A percentile compares a stretch with the other conserved stretches of the same genome.
Evolutionary conservation across 2,797 vertebrate genomes (phyloP).

Genomic region (Falco cherrug): DNA sequence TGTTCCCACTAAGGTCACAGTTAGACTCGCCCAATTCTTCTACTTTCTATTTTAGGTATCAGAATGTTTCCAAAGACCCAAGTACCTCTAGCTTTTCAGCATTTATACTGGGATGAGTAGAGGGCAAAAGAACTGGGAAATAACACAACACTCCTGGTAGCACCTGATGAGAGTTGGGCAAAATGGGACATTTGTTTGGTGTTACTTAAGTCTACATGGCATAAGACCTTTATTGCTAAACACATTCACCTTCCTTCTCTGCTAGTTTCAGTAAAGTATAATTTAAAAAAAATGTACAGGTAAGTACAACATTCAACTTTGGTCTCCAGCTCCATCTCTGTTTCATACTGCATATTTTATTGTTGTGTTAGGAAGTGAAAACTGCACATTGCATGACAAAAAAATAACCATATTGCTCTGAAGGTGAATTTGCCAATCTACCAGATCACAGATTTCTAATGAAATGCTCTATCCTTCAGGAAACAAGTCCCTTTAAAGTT

Average conservation of each 20-base stretch:
- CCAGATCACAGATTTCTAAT: background rate
- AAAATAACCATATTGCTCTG: background rate
- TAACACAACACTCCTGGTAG: background rate
- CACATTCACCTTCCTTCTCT: background rate
- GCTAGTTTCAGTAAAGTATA: background rate
- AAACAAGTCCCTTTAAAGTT: background rate
- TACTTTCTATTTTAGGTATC: background rate
- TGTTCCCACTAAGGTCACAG: background rate
- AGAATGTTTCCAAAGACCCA: background rate
- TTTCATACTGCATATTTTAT: background rate
- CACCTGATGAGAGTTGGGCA: background rate
- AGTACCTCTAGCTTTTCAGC: background rate
- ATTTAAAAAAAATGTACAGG: background rate
- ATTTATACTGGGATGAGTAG: background rate
- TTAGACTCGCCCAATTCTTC: background rate
- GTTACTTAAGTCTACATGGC: background rate
- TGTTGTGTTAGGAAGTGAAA: background rate
- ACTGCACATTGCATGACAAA: background rate
- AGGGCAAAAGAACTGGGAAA: background rate
- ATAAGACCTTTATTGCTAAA: background rate
- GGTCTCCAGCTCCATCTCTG: background rate
- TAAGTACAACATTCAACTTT: background rate
- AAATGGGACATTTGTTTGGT: background rate
- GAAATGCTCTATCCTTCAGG: slow-evolving; percentile 2
- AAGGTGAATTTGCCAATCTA: background rate